Evolutionary conservation across 2,797 vertebrate genomes (phyloP).

Genomic region (Brachyrhaphis roseni): DNA sequence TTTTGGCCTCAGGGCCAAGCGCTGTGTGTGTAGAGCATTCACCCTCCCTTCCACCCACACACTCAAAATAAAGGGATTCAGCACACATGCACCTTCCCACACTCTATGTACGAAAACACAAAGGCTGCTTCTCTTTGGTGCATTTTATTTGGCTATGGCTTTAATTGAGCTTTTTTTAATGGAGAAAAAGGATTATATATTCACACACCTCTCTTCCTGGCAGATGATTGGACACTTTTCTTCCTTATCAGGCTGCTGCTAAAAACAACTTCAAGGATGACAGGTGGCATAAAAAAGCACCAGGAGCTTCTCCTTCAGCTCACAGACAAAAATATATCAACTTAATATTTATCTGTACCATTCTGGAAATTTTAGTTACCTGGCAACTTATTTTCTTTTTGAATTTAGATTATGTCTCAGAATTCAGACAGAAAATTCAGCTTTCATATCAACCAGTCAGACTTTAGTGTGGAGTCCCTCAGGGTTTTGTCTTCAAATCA

Average conservation of each 20-base stretch:
- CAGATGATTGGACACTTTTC: constrained; percentile 56
- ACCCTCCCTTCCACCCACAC: constrained; percentile 14
- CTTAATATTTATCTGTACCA: not conserved
- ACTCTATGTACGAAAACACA: constrained; percentile 29
- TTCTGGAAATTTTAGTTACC: not conserved
- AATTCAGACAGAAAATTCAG: not conserved
- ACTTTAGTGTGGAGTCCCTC: not conserved
- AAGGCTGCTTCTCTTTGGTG: constrained; percentile 32
- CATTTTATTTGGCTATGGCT: constrained; percentile 41
- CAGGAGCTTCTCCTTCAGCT: not conserved
- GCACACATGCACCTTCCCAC: constrained; percentile 25
- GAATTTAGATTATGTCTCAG: not conserved
- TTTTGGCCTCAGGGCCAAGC: constrained; percentile 36
- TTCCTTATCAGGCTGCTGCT: constrained; percentile 30
- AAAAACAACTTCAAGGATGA: constrained; percentile 25
- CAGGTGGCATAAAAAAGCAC: constrained; percentile 1
- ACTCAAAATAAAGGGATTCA: constrained; percentile 9
- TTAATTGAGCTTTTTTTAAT: constrained; percentile 54
- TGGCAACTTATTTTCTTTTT: not conserved
- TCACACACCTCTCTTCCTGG: constrained; percentile 17
- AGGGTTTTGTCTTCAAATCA: not conserved
- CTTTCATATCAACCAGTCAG: not conserved
- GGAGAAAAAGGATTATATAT: constrained; percentile 44
- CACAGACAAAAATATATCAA: not conserved
- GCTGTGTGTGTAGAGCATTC: constrained; percentile 45